Percentiles rank a stretch among this genome's conserved stretches.
Conservation (phyloP, 2,888 invertebrate species). For the Parnassius orleans region DNA sequence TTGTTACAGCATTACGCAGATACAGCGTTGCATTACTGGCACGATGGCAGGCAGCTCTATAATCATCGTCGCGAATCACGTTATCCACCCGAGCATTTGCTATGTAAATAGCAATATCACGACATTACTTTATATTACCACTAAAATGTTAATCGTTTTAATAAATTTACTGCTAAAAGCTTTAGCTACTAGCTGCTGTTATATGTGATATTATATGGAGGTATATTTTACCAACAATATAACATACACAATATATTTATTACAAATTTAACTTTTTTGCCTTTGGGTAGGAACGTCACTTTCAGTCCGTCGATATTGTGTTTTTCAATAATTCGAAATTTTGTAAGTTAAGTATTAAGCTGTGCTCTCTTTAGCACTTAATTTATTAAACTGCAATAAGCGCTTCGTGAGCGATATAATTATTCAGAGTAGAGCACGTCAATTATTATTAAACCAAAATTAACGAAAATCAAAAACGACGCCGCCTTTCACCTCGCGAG, state of each 20-base stretch:
- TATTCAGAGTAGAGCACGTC: conserved; percentile 49
- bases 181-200: too few relatives aligned
- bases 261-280: background rate
- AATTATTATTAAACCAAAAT: conserved; percentile 45
- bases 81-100: conserved; percentile 59
- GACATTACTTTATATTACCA: conserved; percentile 46
- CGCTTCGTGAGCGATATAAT: conserved; percentile 43
- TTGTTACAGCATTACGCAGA: conserved; percentile 65
- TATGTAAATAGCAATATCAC: conserved; percentile 65
- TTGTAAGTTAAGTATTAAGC: background rate
- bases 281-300: background rate
- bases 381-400: conserved; percentile 17
- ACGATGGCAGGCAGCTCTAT: conserved; percentile 50
- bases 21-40: conserved; percentile 60
- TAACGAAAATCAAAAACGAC: conserved; percentile 49
- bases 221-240: too few relatives aligned
- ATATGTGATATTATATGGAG: too few relatives aligned
- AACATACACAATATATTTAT: background rate
- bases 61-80: conserved; percentile 65
- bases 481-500: conserved; percentile 54
- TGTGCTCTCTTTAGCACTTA: background rate
- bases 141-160: conserved; percentile 45
- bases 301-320: conserved; percentile 35
- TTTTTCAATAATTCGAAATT: conserved; percentile 30
- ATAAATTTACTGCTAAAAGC: conserved; percentile 36